phyloP scores from a whole-genome alignment of 2,113 vertebrate species.

The Bombycilla garrulus region DNA sequence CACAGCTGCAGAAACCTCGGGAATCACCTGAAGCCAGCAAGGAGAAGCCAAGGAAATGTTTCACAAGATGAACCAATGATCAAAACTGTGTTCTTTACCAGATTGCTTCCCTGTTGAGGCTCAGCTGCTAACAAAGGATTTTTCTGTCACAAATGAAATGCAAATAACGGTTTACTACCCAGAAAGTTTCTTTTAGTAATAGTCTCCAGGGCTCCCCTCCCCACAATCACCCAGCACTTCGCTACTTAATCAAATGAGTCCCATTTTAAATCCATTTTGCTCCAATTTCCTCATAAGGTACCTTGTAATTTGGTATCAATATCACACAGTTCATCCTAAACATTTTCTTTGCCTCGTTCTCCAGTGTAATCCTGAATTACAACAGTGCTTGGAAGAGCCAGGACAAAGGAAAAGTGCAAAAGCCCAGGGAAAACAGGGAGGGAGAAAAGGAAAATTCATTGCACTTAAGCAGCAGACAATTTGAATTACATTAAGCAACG shows the following conservation, averaged over 20 bases:
- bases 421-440: background rate
- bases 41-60: background rate
- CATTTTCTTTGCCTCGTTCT: background rate
- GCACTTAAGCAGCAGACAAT: background rate
- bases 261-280: slow-evolving; percentile 1
- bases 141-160: slow-evolving; percentile 12
- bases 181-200: background rate
- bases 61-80: background rate
- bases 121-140: background rate
- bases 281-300: background rate
- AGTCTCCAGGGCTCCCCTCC: background rate
- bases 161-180: background rate
- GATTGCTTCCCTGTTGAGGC: background rate
- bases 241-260: background rate
- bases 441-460: background rate
- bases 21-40: background rate
- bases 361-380: background rate
- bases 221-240: background rate
- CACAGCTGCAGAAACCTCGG: fast-evolving
- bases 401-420: background rate
- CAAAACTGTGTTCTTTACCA: background rate
- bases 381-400: background rate
- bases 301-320: background rate
- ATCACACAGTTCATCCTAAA: background rate
- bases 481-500: background rate